Percentiles rank a stretch among this genome's conserved stretches.
phyloP scores from a whole-genome alignment of 2,888 invertebrate genomes.

The Acrocyrtus sp. region DNA sequence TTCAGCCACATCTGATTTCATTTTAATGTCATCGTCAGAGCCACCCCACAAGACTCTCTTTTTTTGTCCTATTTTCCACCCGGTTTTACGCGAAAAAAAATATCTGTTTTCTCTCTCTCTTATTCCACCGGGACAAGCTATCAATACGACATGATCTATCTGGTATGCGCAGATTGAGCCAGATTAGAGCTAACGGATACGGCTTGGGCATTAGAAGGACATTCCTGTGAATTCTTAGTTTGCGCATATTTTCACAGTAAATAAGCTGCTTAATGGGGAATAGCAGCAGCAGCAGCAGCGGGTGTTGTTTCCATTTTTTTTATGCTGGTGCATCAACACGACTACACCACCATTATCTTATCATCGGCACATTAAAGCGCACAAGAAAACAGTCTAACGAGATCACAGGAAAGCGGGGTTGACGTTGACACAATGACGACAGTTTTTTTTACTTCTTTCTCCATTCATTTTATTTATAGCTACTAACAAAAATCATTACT shows the following conservation, averaged over 20 bases:
- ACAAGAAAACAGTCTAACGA: not conserved
- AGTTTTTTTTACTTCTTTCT: constrained; percentile 6
- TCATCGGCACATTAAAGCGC: not conserved
- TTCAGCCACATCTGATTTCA: constrained; percentile 35
- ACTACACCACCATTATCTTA: not conserved
- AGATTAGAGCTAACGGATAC: not conserved
- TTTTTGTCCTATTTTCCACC: constrained; percentile 17
- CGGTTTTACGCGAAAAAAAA: not conserved
- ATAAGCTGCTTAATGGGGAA: not conserved
- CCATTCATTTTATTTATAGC: constrained; percentile 18
- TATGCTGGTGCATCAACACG: too few species aligned
- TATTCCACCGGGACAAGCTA: not conserved
- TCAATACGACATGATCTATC: not conserved
- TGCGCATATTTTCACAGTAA: not conserved
- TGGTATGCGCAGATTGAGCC: too few species aligned
- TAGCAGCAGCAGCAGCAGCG: not conserved
- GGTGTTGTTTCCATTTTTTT: too few species aligned
- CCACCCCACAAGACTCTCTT: not conserved
- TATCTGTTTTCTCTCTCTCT: not conserved
- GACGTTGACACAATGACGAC: constrained; percentile 16
- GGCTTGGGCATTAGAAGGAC: not conserved
- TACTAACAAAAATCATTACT: not conserved
- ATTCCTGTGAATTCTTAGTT: too few species aligned
- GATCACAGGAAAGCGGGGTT: not conserved
- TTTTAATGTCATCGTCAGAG: constrained; percentile 23